These are phyloP conservation scores for Conus betulinus DNA, from an alignment of 1,140 invertebrate genomes.

Conservation along the genomic window DNA sequence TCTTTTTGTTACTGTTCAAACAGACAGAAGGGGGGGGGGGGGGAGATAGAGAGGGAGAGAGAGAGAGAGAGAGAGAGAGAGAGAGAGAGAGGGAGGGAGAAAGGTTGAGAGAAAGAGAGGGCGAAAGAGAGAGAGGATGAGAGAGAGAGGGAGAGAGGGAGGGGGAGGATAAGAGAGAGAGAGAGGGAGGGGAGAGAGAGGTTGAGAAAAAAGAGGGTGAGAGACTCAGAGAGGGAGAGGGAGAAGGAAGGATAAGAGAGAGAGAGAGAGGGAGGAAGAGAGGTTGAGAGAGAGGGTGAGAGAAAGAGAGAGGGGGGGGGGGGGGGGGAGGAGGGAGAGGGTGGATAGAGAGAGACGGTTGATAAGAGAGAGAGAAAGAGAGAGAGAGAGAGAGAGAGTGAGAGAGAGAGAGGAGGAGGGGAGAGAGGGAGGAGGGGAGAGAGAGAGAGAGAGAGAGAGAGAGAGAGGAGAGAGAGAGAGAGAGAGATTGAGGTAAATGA, in stretches of 20 bases:
- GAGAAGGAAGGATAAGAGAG: neutral
- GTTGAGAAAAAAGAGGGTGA: neutral
- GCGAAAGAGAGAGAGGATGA: neutral
- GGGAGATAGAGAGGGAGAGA: too few species aligned
- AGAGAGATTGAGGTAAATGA: too few species aligned
- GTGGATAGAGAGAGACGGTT: too few species aligned
- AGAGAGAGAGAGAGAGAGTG: neutral
- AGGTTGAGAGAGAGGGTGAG: neutral
- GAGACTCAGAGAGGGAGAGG: neutral
- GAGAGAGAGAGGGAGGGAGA: neutral
- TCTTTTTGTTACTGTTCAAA: too few species aligned
- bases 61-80: too few species aligned
- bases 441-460: too few species aligned
- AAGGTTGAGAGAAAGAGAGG: neutral
- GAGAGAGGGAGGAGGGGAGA: neutral
- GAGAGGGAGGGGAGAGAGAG: neutral
- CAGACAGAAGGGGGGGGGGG: too few species aligned
- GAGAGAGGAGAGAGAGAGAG: too few species aligned
- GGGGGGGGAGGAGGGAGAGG: neutral
- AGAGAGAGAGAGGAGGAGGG: neutral
- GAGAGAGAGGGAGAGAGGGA: neutral
- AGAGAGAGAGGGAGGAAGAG: neutral
- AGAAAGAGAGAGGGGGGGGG: neutral
- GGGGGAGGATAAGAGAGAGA: neutral
- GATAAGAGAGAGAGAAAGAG: too few species aligned